Evolutionary conservation across 2,888 invertebrate genomes (phyloP).

Genomic region (Camptogramma bilineatum): DNA sequence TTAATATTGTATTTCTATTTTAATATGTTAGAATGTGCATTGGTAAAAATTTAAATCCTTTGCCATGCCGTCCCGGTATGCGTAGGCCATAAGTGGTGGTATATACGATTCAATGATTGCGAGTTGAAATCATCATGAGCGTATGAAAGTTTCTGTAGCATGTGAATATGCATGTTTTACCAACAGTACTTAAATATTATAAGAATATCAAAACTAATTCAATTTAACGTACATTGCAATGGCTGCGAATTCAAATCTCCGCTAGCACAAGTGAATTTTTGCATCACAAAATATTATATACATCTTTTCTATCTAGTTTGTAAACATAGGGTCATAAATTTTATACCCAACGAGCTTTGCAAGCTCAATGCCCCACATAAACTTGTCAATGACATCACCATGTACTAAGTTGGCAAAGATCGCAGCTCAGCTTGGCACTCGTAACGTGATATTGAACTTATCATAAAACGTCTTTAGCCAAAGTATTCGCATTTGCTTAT

Average conservation of each 20-base stretch:
- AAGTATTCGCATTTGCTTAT: not conserved
- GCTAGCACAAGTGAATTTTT: not conserved
- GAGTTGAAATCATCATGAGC: no score
- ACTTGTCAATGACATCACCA: not conserved
- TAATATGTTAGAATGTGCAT: no score
- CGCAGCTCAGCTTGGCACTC: conserved; percentile 3
- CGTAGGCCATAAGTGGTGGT: no score
- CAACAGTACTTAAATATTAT: no score
- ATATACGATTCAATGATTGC: not conserved
- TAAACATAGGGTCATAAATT: not conserved
- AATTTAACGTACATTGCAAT: no score
- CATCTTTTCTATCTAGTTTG: not conserved
- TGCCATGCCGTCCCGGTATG: no score
- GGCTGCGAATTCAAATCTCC: not conserved
- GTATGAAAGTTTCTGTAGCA: no score
- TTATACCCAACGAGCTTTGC: not conserved
- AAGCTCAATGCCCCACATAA: not conserved
- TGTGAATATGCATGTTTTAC: no score
- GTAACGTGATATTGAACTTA: conserved; percentile 6
- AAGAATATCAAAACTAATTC: no score
- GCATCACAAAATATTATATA: not conserved
- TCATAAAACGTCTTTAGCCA: not conserved
- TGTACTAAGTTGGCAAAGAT: conserved; percentile 2
- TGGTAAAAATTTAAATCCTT: no score
- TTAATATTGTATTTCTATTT: no score